Base-by-base conservation (phyloP, 2,888 invertebrate genomes). In the Drosophila acutilabella region DNA sequence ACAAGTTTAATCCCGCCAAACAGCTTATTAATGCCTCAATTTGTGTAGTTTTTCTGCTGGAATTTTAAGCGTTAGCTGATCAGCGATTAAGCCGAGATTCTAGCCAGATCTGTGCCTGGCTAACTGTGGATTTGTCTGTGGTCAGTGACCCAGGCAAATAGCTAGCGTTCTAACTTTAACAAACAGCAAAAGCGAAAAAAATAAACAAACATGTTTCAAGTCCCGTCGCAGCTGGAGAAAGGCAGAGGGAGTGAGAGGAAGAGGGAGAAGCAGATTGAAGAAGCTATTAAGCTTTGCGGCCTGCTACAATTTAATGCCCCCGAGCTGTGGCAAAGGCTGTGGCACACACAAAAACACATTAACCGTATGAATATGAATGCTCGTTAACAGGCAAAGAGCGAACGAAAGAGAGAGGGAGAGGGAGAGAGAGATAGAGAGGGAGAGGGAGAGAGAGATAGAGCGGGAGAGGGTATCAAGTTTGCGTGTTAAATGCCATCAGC, bases 41-140 rank as follows among this genome's bases (percentile, higher is more conserved):
- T 33, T 11, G 10, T 2, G 14, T n/a, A 20, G 38, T 4, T 16
- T 54, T 13, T 41, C 8, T 51, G 47, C 42, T 66, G 53, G 58
- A 48, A 59, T 58, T 40, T 18, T 4, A 52, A 51, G 38, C 45
- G 38, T 45, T 20, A 58, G 38, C 38, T 20, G 62, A 61, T 48
- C 61, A 20, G 26, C 16, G 36, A 42, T 41, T 54, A 13, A 42
- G 53, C 18, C 5, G 4, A 44, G 54, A 56, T 36, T 44, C 44
- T 44, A 5, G n/a, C 42, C 44, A 20, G 42, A n/a, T 33, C 42
- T 23, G n/a, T n/a, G 38, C n/a, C 33, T 44, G 64, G 52, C 52
- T 42, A 81, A 87, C 82, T 77, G 88, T 84, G 77, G 71, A 79
- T 87, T 81, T 87, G 88, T 87, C 81, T 79, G 66, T 85, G 88